Conservation (phyloP, 1,140 invertebrate genomes). For the Psilanteris sp. region DNA sequence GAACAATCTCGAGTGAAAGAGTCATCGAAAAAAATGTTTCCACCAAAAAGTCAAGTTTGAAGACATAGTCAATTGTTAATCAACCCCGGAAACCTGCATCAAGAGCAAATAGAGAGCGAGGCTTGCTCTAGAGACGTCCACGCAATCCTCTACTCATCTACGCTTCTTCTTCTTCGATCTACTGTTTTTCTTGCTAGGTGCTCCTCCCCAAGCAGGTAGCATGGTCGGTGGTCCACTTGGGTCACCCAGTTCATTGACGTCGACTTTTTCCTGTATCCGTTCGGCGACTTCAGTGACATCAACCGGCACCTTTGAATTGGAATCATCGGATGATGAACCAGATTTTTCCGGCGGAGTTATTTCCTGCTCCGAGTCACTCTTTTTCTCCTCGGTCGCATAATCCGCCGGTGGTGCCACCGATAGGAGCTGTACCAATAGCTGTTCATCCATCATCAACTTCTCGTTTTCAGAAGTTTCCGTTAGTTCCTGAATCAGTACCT, state of each 20-base stretch:
- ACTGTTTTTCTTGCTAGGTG: constrained; percentile 74
- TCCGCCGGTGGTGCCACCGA: not conserved
- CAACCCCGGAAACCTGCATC: constrained; percentile 77
- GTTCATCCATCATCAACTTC: not conserved
- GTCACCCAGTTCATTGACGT: constrained; percentile 26
- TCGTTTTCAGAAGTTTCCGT: not conserved
- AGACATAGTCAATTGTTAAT: constrained; percentile 66
- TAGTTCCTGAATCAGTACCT: not conserved
- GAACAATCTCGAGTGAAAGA: constrained; percentile 47
- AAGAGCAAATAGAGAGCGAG: constrained; percentile 77
- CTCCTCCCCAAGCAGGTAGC: constrained; percentile 44
- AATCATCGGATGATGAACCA: constrained; percentile 71
- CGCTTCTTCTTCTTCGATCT: constrained; percentile 78
- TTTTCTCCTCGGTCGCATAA: constrained; percentile 46
- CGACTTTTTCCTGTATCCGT: constrained; percentile 6
- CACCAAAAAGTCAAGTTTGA: not conserved
- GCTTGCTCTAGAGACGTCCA: constrained; percentile 78
- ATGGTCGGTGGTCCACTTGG: constrained; percentile 7
- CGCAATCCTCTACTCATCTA: constrained; percentile 80
- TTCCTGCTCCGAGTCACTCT: constrained; percentile 68
- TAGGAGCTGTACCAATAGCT: not conserved
- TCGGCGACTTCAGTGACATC: constrained; percentile 58
- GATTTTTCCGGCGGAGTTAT: constrained; percentile 53
- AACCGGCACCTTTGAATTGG: constrained; percentile 66
- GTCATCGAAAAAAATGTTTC: constrained; percentile 15